phyloP scores from a whole-genome alignment of 2,113 vertebrate species.

The Lepisosteus oculatus region DNA sequence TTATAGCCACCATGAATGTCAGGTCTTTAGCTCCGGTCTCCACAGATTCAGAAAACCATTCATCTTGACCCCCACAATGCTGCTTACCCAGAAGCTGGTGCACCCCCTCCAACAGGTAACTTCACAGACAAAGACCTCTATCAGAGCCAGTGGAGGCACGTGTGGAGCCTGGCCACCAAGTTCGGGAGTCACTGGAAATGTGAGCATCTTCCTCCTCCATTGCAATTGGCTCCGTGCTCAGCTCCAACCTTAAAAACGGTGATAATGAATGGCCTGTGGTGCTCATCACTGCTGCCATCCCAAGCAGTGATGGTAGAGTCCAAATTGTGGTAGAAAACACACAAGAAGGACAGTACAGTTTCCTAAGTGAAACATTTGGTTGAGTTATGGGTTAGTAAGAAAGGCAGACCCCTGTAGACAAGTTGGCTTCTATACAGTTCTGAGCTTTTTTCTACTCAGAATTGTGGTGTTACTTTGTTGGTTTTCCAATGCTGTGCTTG shows the following conservation, averaged over 20 bases:
- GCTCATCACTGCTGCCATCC: neutral
- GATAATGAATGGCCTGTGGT: conserved; percentile 21
- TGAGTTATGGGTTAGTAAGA: too few species aligned
- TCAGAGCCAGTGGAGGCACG: neutral
- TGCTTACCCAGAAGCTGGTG: neutral
- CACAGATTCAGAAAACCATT: conserved; percentile 4
- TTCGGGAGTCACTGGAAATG: conserved; percentile 15
- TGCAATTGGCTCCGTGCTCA: neutral
- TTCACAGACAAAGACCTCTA: neutral
- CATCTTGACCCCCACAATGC: conserved; percentile 4
- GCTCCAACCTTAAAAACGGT: neutral
- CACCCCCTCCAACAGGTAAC: neutral
- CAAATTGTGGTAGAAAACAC: neutral
- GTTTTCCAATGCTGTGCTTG: too few species aligned
- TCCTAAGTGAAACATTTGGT: too few species aligned
- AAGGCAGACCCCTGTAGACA: too few species aligned
- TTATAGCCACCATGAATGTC: conserved; percentile 16
- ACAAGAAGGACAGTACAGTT: too few species aligned
- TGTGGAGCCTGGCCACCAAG: conserved; percentile 9
- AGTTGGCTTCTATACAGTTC: too few species aligned
- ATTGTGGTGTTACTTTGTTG: too few species aligned
- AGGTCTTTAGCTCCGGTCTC: neutral
- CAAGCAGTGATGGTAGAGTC: conserved; percentile 1
- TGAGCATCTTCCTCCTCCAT: neutral
- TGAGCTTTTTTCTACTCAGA: too few species aligned